Evolutionary conservation across 2,888 invertebrate species (phyloP), one percentile per base, ranked within the genome.

Genomic region (Aleiodes leptofemur): DNA sequence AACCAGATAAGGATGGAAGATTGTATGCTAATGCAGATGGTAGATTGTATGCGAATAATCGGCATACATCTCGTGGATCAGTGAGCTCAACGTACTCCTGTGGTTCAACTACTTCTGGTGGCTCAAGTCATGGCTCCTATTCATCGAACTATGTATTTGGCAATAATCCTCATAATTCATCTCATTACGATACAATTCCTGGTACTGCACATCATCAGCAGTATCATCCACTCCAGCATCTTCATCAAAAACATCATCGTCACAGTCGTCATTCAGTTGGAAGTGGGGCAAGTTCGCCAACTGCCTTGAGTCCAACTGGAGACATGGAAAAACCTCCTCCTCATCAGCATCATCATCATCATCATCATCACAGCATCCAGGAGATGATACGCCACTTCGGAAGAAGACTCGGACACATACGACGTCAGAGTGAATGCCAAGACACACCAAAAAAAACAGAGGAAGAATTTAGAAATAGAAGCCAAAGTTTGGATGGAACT

Each of bases 361-460:
- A 93, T 82, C 93, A 93, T 84, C 93, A 92, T 84, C 93, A 94
- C 88, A 93, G 95, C 34, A 94, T 96, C 83, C 95, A 95, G 84
- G 95, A 95, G 84, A 90, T 96, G 88, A 93, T 96, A 69, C 92
- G 94, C 81, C 93, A 94, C 83, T 94, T 95, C 81, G 93, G 95
- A 31, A 94, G 95, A 86, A 94, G 94, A 87, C 92, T 95, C 69
- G 94, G 94, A 31, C 92, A 94, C 82, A 95, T 95, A 92, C 91
- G 95, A 61, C 91, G 92, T 72, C 91, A 90, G 76, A 91, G 91
- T 83, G 91, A 90, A 81, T 90, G 87, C 83, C 93, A 93, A 78
- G 93, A 92, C 77, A 91, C 90, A 4, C 91, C 90, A 7, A 90
- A 90, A 29, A 90, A 90, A 61, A 91, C 89, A 78, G 91, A 91